Evolutionary conservation across 2,888 invertebrate genomes (phyloP).

Genomic region (Troglohyphantes excavatus): DNA sequence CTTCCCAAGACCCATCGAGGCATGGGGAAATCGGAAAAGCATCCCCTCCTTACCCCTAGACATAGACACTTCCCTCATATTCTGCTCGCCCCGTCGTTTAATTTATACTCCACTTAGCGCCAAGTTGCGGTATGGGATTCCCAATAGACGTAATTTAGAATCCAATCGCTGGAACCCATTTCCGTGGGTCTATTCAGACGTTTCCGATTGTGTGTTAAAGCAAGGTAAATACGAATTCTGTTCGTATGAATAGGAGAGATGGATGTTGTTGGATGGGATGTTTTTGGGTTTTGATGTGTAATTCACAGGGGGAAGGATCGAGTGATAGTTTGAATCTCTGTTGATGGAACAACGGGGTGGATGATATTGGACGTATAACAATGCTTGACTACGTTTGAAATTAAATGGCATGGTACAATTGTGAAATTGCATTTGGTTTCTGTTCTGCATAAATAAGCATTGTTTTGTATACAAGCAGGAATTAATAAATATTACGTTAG

Average conservation of each 20-base stretch:
- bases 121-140: constrained; percentile 51
- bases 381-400: too few species aligned
- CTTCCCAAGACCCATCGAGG: constrained; percentile 2
- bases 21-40: constrained; percentile 25
- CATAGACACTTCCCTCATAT: constrained; percentile 18
- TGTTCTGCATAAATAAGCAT: too few species aligned
- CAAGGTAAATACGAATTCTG: constrained; percentile 33
- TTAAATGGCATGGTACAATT: too few species aligned
- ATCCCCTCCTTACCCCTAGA: background rate
- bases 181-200: constrained; percentile 22
- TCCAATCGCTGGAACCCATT: constrained; percentile 45
- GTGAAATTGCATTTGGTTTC: too few species aligned
- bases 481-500: too few species aligned
- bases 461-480: too few species aligned
- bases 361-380: background rate
- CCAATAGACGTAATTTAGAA: constrained; percentile 50
- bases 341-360: background rate
- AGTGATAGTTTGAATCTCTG: background rate
- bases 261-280: background rate
- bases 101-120: constrained; percentile 59
- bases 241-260: background rate
- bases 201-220: constrained; percentile 44
- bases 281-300: background rate
- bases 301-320: background rate
- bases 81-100: constrained; percentile 32